phyloP scores from a whole-genome alignment of 1,140 invertebrate species.

The Platyura marginata region DNA sequence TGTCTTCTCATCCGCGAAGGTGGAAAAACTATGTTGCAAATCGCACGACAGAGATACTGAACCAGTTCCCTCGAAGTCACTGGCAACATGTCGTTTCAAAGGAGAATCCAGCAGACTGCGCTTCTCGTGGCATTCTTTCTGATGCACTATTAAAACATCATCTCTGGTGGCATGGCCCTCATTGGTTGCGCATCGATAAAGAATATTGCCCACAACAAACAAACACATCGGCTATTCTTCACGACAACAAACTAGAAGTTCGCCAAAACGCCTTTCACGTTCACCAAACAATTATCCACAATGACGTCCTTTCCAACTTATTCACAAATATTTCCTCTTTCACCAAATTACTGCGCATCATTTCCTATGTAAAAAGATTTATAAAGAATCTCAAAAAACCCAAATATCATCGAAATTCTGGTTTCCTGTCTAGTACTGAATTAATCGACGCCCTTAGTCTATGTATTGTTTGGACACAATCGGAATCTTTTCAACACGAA shows the following conservation, averaged over 20 bases:
- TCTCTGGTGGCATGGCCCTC: neutral
- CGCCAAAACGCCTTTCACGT: neutral
- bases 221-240: neutral
- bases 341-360: neutral
- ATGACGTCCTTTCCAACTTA: neutral
- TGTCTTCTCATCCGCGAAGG: constrained; percentile 9
- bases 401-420: neutral
- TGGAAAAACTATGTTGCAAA: constrained; percentile 21
- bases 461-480: neutral
- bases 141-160: neutral
- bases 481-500: neutral
- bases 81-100: constrained; percentile 13
- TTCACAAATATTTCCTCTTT: neutral
- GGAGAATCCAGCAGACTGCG: constrained; percentile 10
- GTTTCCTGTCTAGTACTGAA: neutral
- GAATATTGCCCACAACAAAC: neutral
- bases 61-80: constrained; percentile 4
- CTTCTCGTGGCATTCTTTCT: neutral
- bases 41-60: constrained; percentile 14
- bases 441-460: neutral
- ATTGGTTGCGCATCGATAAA: neutral
- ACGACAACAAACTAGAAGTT: neutral
- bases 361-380: neutral
- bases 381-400: no score
- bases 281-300: neutral